These are phyloP conservation scores for Platycnemis pennipes DNA, from an alignment of 2,888 invertebrate species.

Conservation along the genomic window DNA sequence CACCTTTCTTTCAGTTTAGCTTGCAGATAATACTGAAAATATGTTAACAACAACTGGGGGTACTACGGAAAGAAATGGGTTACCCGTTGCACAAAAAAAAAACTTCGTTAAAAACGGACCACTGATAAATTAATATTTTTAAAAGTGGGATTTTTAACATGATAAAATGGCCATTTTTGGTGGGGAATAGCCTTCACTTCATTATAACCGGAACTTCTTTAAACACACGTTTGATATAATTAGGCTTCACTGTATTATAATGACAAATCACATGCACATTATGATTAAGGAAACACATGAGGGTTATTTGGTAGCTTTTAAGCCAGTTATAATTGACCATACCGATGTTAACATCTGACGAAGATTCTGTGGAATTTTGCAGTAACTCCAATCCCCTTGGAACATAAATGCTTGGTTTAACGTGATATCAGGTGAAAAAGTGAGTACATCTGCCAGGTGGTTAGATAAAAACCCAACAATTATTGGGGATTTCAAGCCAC, in stretches of 20 bases:
- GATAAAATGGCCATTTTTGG: no score
- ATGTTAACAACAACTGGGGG: no score
- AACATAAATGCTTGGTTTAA: conserved; percentile 35
- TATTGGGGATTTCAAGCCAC: conserved; percentile 19
- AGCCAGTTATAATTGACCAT: neutral
- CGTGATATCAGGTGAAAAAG: conserved; percentile 28
- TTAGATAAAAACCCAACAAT: conserved; percentile 25
- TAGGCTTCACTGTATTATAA: neutral
- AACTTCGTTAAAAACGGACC: no score
- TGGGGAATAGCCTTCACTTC: no score
- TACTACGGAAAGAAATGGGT: no score
- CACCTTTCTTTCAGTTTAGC: no score
- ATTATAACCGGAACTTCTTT: neutral
- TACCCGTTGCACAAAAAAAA: no score
- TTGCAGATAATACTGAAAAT: no score
- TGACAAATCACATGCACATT: neutral
- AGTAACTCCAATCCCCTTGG: conserved; percentile 31
- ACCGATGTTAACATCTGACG: conserved; percentile 20
- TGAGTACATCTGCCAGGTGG: conserved; percentile 33
- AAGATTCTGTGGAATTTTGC: conserved; percentile 30
- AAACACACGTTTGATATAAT: neutral
- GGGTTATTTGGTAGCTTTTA: neutral
- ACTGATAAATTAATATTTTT: no score
- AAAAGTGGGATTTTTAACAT: no score
- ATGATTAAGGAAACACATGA: neutral